Evolutionary conservation across 2,113 vertebrate species (phyloP).

Genomic region (Sebastes schlegelii): DNA sequence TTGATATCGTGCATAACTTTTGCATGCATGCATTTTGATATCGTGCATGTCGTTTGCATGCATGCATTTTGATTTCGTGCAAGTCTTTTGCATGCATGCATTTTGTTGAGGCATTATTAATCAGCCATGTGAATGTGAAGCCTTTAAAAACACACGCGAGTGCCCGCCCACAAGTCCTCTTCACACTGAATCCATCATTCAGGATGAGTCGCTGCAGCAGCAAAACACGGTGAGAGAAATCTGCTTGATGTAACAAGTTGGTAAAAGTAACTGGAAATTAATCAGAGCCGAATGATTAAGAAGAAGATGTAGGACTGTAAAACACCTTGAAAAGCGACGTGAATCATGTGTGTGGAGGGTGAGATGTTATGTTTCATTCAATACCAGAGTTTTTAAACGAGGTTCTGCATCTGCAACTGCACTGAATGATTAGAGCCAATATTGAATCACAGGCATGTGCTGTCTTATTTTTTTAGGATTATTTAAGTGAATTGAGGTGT

Average conservation of each 20-base stretch:
- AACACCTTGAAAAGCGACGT: not conserved
- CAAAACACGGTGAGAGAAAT: slow-evolving; percentile 28
- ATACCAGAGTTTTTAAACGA: not conserved
- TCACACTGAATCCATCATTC: not conserved
- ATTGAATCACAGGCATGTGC: not conserved
- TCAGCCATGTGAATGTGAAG: not conserved
- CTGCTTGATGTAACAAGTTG: rapidly evolving
- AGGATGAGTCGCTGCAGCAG: not conserved
- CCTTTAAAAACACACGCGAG: slow-evolving; percentile 7
- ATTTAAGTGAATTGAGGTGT: not conserved
- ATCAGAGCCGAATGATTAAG: no score
- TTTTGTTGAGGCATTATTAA: not conserved
- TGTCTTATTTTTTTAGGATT: not conserved
- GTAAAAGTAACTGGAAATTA: rapidly evolving
- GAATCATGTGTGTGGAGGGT: no score
- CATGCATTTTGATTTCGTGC: not conserved
- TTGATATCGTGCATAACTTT: not conserved
- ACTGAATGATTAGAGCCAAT: not conserved
- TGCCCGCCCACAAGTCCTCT: not conserved
- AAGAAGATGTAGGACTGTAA: not conserved
- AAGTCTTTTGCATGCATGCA: not conserved
- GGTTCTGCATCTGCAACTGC: not conserved
- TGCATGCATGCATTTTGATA: not conserved
- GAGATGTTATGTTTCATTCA: not conserved
- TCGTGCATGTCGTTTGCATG: not conserved